Evolutionary conservation across 2,888 invertebrate species (phyloP).

Genomic region (Rhyacophila evoluta): DNA sequence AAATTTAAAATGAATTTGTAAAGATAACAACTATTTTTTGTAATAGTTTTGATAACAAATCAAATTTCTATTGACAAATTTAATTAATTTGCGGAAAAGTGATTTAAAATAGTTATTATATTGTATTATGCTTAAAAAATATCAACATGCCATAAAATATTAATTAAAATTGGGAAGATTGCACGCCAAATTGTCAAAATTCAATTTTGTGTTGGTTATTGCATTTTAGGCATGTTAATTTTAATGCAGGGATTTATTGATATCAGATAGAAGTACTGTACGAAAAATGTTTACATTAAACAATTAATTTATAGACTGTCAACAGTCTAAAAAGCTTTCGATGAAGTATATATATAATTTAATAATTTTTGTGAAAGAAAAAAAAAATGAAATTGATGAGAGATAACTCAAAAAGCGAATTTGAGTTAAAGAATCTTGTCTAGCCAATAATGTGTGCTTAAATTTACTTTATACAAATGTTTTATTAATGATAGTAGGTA

Average conservation of each 20-base stretch:
- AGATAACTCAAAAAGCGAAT: conserved; percentile 4
- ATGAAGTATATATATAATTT: neutral
- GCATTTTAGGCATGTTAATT: neutral
- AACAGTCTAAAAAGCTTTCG: neutral
- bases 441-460: neutral
- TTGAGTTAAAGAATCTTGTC: neutral
- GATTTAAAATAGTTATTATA: too few species aligned
- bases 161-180: too few species aligned
- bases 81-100: too few species aligned
- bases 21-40: too few species aligned
- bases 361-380: neutral
- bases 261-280: neutral
- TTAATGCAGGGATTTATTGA: neutral
- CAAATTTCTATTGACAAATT: too few species aligned
- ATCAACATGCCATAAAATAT: too few species aligned
- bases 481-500: conserved; percentile 19
- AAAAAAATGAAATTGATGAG: too few species aligned
- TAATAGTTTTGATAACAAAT: too few species aligned
- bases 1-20: too few species aligned
- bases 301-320: neutral
- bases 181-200: too few species aligned
- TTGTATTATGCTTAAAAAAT: too few species aligned
- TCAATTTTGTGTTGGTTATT: too few species aligned
- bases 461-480: conserved; percentile 12
- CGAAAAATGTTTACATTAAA: neutral